Percentiles rank a stretch among this genome's conserved stretches.
Evolutionary conservation across 2,113 vertebrate genomes (phyloP).

Genomic region (Salminus brasiliensis): DNA sequence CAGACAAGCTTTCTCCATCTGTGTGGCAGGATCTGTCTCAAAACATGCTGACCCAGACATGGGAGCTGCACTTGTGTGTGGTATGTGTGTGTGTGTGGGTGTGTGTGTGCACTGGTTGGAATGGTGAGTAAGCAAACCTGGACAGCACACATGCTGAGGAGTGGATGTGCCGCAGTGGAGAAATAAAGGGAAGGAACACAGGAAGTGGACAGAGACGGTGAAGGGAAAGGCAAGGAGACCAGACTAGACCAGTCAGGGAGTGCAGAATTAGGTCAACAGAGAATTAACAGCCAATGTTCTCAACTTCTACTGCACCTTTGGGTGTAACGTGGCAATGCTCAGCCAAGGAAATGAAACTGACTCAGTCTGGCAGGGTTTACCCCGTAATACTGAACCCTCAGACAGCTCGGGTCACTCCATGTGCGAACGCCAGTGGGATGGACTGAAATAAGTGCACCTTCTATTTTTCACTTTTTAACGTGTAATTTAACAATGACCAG

Average conservation of each 20-base stretch:
- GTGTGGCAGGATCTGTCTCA: slow-evolving; percentile 6
- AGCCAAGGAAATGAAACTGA: neutral
- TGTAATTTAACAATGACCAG: no score
- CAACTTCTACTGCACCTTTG: neutral
- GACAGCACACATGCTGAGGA: neutral
- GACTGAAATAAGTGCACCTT: no score
- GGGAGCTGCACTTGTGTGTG: neutral
- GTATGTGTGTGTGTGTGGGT: neutral
- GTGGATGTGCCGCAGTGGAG: neutral
- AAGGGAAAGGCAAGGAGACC: neutral
- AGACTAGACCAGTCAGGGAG: neutral
- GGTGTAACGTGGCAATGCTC: neutral
- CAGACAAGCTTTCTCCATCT: neutral
- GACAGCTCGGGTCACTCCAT: no score
- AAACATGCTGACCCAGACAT: slow-evolving; percentile 26
- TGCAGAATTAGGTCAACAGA: neutral
- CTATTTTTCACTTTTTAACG: no score
- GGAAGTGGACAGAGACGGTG: neutral
- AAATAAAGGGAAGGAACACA: slow-evolving; percentile 7
- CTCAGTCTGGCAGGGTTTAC: neutral
- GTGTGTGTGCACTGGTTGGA: neutral
- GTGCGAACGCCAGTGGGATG: no score
- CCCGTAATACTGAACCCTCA: neutral
- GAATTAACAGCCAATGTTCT: neutral
- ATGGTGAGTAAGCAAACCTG: slow-evolving; percentile 34